Evolutionary conservation across 2,888 invertebrate species (phyloP), one percentile per base, ranked within the genome.

Genomic region (Anthophora plumipes): DNA sequence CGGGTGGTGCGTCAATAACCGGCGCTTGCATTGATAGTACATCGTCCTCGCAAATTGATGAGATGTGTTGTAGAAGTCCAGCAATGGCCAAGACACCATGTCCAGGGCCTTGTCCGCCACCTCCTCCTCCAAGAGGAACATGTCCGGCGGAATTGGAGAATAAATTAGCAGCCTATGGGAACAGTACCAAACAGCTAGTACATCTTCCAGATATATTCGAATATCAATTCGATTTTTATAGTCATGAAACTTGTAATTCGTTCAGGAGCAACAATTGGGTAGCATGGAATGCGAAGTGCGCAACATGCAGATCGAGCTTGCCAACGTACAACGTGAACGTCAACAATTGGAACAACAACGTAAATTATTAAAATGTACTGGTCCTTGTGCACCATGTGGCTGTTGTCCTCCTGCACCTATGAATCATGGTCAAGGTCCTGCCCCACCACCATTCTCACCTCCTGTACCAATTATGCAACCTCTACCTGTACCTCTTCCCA

Each of bases 251-350:
- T 31, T 9, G 7, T 0, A 0, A 73, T n/a, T 20, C 48, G 72
- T 71, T 12, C 85, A 96, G 96, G 95, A 95, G 88, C 94, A 95
- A 73, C 95, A 96, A 89, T 89, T 96, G 12, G 93, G 93, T 17
- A 94, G 93, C 6, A 94, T 96, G 92, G 96, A 96, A 89, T 89
- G 92, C 5, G 96, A 96, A 89, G 95, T 96, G 0, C 94, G 94
- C 11, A 94, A 94, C 43, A 94, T 96, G 91, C 94, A 95, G 81
- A 91, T 92, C 64, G 94, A 95, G 86, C 87, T 95, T 84, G 85
- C 93, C 5, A 93, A 94, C 31, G 94, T 95, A 3, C 94, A 95
- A 86, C 93, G 93, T 43, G 95, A 95, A 85, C 90, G 94, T 61
- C 92, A 94, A 83, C 94, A 94, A 80, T 85, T 95, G 76, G 94